Evolutionary conservation across 2,113 vertebrate genomes (phyloP), one percentile per base, ranked within the genome.

Genomic region (Tapirus terrestris): DNA sequence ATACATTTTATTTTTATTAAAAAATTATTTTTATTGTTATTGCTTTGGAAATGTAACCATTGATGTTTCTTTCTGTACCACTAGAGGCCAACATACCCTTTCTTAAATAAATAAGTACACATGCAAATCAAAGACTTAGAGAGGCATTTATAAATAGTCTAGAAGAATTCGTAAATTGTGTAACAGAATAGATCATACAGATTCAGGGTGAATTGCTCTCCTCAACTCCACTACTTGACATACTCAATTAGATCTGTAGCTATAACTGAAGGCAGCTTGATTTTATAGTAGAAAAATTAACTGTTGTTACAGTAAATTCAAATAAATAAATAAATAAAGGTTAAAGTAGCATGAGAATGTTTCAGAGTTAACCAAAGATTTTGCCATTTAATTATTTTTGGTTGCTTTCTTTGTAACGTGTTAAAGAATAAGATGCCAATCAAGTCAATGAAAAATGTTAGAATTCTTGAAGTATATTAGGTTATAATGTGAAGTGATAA

Each of bases 61-160:
- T 60, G 45, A 97, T 97, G 60, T 96, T 79, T 53, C 56, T 94
- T 98, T 90, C 92, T 98, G 91, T 96, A 97, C 99, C 99, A 99
- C 98, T 99, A 99, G 99, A 98, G 98, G 98, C 98, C 98, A 99
- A 98, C 98, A 95, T 97, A 98, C 80, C 81, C 98, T 98, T 98
- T 98, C 97, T 98, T 95, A 98, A 99, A 98, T 96, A 98, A 98
- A 95, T 97, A 98, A 94, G 82, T 97, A 81, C 25, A 89, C 98
- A 98, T 98, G 97, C 90, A 98, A 98, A 98, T 98, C 45, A 70
- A 91, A 80, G 84, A 14, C 16, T 90, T 95, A 86, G 51, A 87
- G 63, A 88, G 9, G 1, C 20, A 77, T 82, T 93, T 90, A 58
- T 67, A 45, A 87, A 43, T 81, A 93, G 18, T 65, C n/a, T n/a